Evolutionary conservation across 2,888 invertebrate genomes (phyloP).

Genomic region (Cremastinae sp.): DNA sequence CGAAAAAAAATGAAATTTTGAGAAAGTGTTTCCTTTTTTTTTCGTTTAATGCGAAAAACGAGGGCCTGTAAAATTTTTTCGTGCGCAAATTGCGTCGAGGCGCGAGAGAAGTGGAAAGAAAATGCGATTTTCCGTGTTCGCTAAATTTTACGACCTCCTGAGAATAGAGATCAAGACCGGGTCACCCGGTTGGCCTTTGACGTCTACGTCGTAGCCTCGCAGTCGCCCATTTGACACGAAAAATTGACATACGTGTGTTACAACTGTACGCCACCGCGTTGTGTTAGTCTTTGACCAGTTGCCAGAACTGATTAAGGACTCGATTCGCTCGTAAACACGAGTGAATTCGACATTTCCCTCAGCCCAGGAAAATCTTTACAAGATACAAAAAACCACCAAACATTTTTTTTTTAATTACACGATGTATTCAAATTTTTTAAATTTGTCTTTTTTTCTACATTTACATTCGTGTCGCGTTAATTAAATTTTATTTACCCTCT

Average conservation of each 20-base stretch:
- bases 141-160: conserved; percentile 30
- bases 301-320: conserved; percentile 58
- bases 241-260: conserved; percentile 15
- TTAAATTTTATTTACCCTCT: too few relatives aligned
- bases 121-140: conserved; percentile 11
- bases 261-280: neutral
- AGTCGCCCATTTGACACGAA: conserved; percentile 34
- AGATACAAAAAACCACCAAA: neutral
- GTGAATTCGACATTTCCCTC: conserved; percentile 38
- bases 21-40: too few relatives aligned
- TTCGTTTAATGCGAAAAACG: too few relatives aligned
- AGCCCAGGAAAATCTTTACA: conserved; percentile 7
- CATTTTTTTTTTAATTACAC: too few relatives aligned
- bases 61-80: too few relatives aligned
- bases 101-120: neutral
- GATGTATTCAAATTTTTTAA: too few relatives aligned
- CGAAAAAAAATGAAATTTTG: too few relatives aligned
- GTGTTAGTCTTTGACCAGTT: conserved; percentile 56
- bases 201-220: conserved; percentile 49
- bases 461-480: too few relatives aligned
- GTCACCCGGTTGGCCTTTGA: conserved; percentile 57
- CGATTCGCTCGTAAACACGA: conserved; percentile 40
- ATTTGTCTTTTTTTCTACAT: too few relatives aligned
- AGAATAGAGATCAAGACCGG: conserved; percentile 43
- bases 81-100: neutral